Evolutionary conservation across 2,113 vertebrate species (phyloP), one percentile per base, ranked within the genome.

Genomic region (Mixornis gularis): DNA sequence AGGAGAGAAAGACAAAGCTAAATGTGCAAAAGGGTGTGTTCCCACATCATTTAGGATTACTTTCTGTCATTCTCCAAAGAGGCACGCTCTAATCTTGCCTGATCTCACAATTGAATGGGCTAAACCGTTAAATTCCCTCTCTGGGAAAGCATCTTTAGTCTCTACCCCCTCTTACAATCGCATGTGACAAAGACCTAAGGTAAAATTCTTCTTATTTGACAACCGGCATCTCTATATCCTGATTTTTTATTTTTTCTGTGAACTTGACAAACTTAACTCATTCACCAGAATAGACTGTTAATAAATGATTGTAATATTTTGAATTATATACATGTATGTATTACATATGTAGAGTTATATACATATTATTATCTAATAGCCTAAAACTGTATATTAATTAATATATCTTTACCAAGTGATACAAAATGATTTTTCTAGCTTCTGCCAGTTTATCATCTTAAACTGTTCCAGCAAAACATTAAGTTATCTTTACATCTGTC

Each of bases 21-120:
- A 70, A 88, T 63, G 62, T 92, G 55, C 59, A 68, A 73, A 90
- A 89, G 56, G 7, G 13, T 84, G 29, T 72, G 46, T 92, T 94
- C 81, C 40, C 73, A 71, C 49, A 79, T 85, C n/a, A 79, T 89
- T 85, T 89, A 71, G 90, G 82, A 91, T 87, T 94, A 85, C 74
- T 60, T 89, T 84, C 49, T 87, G 87, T 87, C 65, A 25, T 91
- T 89, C 62, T 84, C 24, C 63, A 30, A 80, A 87, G 65, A 77
- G 36, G 9, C 3, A 0, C 2, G 0, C 51, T 83, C 43, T 73
- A 82, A 88, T 64, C 72, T 79, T 81, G 62, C 53, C 62, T 85
- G 71, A 82, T 94, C 41, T 43, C 74, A 82, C 85, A 85, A 72
- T 0, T 91, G 79, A 68, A 64, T 29, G 48, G 53, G 15, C 58